These are phyloP conservation scores for Hypolimnas misippus DNA, from an alignment of 2,888 invertebrate species.

Conservation along the genomic window DNA sequence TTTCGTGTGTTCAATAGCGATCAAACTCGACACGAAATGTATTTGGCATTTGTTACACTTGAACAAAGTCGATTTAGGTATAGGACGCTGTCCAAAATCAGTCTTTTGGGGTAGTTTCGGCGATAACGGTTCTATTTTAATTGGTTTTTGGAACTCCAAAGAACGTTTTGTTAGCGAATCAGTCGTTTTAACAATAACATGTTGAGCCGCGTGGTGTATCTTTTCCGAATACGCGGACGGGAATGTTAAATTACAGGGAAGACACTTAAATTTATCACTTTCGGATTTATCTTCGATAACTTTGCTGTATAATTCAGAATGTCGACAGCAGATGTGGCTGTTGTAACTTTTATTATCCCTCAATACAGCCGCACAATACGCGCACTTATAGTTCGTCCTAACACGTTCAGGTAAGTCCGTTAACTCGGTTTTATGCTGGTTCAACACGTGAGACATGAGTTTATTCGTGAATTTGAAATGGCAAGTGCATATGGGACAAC, in stretches of 20 bases:
- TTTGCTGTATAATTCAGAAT: slow-evolving; percentile 14
- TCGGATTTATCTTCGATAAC: neutral
- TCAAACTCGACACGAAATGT: slow-evolving; percentile 37
- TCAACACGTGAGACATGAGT: slow-evolving; percentile 6
- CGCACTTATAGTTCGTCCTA: slow-evolving; percentile 11
- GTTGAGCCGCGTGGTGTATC: slow-evolving; percentile 34
- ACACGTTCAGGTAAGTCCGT: neutral
- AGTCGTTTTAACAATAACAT: slow-evolving; percentile 6
- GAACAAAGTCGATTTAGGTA: slow-evolving; percentile 40
- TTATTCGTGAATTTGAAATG: slow-evolving; percentile 14
- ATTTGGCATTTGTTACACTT: slow-evolving; percentile 44
- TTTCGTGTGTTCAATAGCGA: slow-evolving; percentile 34
- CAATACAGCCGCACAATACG: neutral
- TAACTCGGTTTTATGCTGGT: neutral
- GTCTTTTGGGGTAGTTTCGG: neutral
- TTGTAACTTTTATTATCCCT: slow-evolving; percentile 19
- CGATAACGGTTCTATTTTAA: neutral
- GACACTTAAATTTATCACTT: slow-evolving; percentile 28
- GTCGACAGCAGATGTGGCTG: slow-evolving; percentile 15
- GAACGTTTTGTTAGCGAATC: neutral
- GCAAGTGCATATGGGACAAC: slow-evolving; percentile 31
- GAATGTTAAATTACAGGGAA: slow-evolving; percentile 31
- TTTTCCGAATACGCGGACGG: slow-evolving; percentile 24
- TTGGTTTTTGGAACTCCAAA: neutral
- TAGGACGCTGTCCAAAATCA: neutral